Percentiles rank a stretch among this genome's conserved stretches.
Conservation (phyloP, 2,888 invertebrate genomes). For the Drosophila diplacantha region DNA sequence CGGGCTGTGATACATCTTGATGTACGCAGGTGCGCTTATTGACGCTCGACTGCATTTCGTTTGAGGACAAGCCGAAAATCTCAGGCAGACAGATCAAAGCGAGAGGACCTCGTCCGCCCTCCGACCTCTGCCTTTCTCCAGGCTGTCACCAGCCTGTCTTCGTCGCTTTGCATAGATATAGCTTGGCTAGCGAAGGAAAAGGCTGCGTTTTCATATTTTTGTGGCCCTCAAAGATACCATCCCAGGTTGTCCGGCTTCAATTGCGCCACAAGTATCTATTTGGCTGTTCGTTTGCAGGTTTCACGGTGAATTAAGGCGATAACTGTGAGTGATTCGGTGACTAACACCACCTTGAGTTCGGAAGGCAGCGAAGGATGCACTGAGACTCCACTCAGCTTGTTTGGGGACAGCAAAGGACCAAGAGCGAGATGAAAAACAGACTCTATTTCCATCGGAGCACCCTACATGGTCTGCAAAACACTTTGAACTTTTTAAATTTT, state of each 20-base stretch:
- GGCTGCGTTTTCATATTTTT: slow-evolving; percentile 70
- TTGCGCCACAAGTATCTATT: slow-evolving; percentile 62
- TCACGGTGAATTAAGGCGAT: slow-evolving; percentile 34
- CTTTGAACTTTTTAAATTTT: slow-evolving; percentile 77
- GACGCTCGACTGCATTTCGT: slow-evolving; percentile 73
- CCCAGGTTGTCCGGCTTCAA: slow-evolving; percentile 62
- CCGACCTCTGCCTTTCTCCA: slow-evolving; percentile 1
- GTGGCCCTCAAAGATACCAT: slow-evolving; percentile 48
- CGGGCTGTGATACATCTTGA: slow-evolving; percentile 46
- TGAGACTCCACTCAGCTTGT: background rate
- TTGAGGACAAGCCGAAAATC: slow-evolving; percentile 70
- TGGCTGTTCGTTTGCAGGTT: slow-evolving; percentile 38
- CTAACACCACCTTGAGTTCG: slow-evolving; percentile 5
- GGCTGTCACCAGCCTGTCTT: slow-evolving; percentile 43
- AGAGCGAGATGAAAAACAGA: slow-evolving; percentile 15
- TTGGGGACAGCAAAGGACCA: slow-evolving; percentile 4
- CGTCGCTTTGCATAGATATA: slow-evolving; percentile 33
- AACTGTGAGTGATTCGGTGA: slow-evolving; percentile 20
- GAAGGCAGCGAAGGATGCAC: slow-evolving; percentile 14
- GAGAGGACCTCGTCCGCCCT: slow-evolving; percentile 38
- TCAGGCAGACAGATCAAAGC: slow-evolving; percentile 68
- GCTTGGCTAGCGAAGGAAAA: slow-evolving; percentile 52
- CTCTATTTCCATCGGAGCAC: slow-evolving; percentile 36
- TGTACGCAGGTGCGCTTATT: slow-evolving; percentile 76
- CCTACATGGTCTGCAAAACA: slow-evolving; percentile 65